Evolutionary conservation across 2,888 invertebrate genomes (phyloP).

Genomic region (Diplazon laetatorius): DNA sequence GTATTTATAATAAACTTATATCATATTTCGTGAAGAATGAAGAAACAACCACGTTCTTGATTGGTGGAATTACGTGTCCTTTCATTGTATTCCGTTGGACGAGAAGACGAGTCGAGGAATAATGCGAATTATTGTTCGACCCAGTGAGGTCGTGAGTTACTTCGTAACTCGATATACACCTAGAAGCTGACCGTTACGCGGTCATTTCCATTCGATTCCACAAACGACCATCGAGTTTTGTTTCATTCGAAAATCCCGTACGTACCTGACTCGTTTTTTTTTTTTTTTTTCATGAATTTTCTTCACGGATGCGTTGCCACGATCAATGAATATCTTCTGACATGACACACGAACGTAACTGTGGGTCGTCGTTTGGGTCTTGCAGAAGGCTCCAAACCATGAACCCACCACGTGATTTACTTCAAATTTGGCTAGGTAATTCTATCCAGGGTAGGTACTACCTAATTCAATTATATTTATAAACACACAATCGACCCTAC

Average conservation of each 20-base stretch:
- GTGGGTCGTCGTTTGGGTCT: conserved; percentile 42
- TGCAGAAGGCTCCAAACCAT: background rate
- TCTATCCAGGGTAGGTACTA: background rate
- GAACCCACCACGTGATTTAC: background rate
- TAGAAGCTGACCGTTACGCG: conserved; percentile 29
- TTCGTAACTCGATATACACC: conserved; percentile 54
- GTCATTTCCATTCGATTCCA: no score
- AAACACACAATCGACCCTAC: background rate
- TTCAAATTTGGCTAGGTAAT: background rate
- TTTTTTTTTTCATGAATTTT: conserved; percentile 61
- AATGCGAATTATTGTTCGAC: conserved; percentile 30
- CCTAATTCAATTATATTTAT: background rate
- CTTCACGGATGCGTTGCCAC: conserved; percentile 67
- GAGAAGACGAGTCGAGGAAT: conserved; percentile 35
- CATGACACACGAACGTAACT: conserved; percentile 5
- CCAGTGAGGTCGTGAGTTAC: conserved; percentile 13
- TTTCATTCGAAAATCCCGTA: conserved; percentile 10
- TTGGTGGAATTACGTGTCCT: conserved; percentile 35
- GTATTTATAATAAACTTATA: conserved; percentile 32
- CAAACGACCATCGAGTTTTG: conserved; percentile 8
- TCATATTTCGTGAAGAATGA: conserved; percentile 43
- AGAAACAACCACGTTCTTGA: no score
- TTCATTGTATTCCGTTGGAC: conserved; percentile 31
- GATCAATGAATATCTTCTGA: conserved; percentile 65
- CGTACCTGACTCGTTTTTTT: background rate